These are phyloP conservation scores for Helarctos malayanus DNA, from an alignment of 2,797 vertebrate genomes.

Conservation along the genomic window DNA sequence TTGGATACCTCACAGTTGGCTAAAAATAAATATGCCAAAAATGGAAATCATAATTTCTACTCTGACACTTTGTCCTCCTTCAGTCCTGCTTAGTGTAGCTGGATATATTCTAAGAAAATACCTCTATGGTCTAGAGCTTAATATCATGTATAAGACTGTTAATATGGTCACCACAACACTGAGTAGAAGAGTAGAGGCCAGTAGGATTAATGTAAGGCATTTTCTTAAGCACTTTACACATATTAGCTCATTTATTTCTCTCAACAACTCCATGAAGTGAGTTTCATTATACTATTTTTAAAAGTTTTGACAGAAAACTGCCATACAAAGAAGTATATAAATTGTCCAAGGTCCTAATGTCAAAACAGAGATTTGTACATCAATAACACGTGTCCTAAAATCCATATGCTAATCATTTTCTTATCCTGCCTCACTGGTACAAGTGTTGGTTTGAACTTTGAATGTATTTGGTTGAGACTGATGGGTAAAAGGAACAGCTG, in stretches of 20 bases:
- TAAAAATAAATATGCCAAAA: conserved; percentile 42
- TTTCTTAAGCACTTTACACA: background rate
- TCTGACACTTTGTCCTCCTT: background rate
- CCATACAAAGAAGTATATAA: background rate
- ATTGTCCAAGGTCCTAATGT: background rate
- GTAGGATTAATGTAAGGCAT: background rate
- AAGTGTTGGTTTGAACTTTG: background rate
- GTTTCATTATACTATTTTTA: background rate
- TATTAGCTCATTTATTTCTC: background rate
- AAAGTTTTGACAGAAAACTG: background rate
- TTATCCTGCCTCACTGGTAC: background rate
- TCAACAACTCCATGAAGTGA: background rate
- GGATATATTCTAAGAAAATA: background rate
- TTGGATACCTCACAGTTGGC: background rate
- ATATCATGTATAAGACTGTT: background rate
- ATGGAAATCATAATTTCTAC: background rate
- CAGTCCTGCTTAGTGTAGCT: background rate
- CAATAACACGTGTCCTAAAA: background rate
- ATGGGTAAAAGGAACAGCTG: background rate
- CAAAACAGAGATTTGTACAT: background rate
- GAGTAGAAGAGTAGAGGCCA: background rate
- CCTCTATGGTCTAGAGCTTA: background rate
- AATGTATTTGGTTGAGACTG: background rate
- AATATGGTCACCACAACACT: background rate
- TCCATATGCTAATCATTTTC: background rate